A percentile compares a stretch with the other conserved stretches of the same genome.
These are phyloP conservation scores for Stenolophus ochropezus DNA, from an alignment of 2,888 invertebrate genomes.

Conservation along the genomic window DNA sequence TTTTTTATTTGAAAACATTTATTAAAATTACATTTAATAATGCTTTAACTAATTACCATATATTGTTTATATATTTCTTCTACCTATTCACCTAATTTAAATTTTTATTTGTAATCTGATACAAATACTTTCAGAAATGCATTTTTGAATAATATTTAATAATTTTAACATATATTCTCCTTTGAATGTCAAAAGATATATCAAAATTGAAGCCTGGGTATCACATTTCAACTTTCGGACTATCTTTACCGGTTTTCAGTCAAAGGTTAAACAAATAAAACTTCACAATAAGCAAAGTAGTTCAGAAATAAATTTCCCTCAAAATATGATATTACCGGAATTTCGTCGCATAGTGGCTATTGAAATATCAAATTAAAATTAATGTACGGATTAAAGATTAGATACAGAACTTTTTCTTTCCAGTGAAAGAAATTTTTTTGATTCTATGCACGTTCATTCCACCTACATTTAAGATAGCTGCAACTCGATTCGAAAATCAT, in stretches of 20 bases:
- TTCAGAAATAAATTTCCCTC: neutral
- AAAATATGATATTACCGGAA: neutral
- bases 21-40: too few species aligned
- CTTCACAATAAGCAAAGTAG: neutral
- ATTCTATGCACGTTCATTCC: neutral
- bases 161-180: neutral
- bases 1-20: too few species aligned
- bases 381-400: too few species aligned
- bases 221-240: neutral
- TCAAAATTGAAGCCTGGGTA: neutral
- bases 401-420: neutral
- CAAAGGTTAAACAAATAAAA: neutral
- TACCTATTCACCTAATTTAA: too few species aligned
- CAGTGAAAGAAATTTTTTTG: neutral
- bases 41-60: too few species aligned
- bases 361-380: too few species aligned
- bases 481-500: constrained; percentile 16
- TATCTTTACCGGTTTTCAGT: neutral
- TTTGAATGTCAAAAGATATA: neutral
- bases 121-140: neutral
- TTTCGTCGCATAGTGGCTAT: too few species aligned
- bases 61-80: too few species aligned
- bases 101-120: too few species aligned
- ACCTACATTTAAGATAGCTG: constrained; percentile 4
- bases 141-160: neutral